A percentile compares a stretch with the other conserved stretches of the same genome.
These are phyloP conservation scores for Lepetodrilus schrolli DNA, from an alignment of 2,888 invertebrate genomes.

Conservation along the genomic window DNA sequence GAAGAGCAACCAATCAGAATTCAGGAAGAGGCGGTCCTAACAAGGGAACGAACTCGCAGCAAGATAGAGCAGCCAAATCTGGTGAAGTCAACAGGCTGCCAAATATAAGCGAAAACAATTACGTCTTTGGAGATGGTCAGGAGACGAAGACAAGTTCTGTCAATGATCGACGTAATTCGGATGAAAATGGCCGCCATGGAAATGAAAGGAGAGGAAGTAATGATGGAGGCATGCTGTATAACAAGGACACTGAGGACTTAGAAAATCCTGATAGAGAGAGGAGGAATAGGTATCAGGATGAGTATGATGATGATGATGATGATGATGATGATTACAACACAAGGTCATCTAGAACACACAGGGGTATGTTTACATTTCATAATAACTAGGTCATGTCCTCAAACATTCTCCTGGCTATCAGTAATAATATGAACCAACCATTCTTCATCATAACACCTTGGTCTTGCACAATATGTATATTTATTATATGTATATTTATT, in stretches of 20 bases:
- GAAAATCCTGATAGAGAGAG: too few relatives aligned
- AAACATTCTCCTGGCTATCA: too few relatives aligned
- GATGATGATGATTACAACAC: not conserved
- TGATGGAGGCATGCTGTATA: not conserved
- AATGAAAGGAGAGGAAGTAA: not conserved
- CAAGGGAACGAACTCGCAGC: too few relatives aligned
- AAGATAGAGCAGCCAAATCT: not conserved
- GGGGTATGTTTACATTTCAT: too few relatives aligned
- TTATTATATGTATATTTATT: too few relatives aligned
- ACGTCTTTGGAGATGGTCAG: not conserved
- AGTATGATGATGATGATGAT: conserved; percentile 7
- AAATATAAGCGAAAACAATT: conserved; percentile 6
- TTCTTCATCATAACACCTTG: too few relatives aligned
- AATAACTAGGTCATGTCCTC: too few relatives aligned
- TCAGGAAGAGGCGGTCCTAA: not conserved
- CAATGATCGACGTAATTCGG: too few relatives aligned
- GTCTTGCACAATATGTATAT: too few relatives aligned
- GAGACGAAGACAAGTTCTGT: not conserved
- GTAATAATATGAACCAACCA: too few relatives aligned
- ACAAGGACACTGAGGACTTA: not conserved
- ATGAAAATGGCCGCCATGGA: too few relatives aligned
- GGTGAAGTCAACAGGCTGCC: not conserved
- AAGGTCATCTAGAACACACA: not conserved
- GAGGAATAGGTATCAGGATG: conserved; percentile 9
- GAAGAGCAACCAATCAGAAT: not conserved